Evolutionary conservation across 1,140 invertebrate species (phyloP).

Genomic region (Olivierus martensii): DNA sequence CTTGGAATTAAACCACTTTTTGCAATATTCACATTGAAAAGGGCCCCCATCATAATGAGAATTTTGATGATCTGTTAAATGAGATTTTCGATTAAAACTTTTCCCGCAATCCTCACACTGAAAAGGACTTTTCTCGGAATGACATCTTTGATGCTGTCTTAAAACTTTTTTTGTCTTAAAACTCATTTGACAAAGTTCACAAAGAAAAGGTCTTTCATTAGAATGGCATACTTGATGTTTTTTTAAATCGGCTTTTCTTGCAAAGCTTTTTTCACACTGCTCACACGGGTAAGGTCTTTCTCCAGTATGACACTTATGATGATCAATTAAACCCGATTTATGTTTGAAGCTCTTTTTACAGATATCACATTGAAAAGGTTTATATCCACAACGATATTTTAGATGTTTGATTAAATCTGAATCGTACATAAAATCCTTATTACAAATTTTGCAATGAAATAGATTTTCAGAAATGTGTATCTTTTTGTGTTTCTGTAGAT

Average conservation of each 20-base stretch:
- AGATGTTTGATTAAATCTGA: slow-evolving; percentile 1
- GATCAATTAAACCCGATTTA: slow-evolving; percentile 4
- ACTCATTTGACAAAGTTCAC: slow-evolving; percentile 29
- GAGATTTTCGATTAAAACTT: not conserved
- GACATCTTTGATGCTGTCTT: slow-evolving; percentile 50
- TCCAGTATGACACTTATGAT: slow-evolving; percentile 27
- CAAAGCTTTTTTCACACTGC: slow-evolving; percentile 12
- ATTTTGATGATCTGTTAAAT: slow-evolving; percentile 45
- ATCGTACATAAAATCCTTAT: slow-evolving; percentile 2
- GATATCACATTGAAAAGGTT: not conserved
- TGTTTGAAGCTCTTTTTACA: slow-evolving; percentile 12
- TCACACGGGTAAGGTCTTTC: slow-evolving; percentile 15
- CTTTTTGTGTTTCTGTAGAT: too few species aligned
- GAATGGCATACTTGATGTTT: slow-evolving; percentile 34
- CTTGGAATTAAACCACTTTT: slow-evolving; percentile 32
- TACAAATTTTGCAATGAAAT: slow-evolving; percentile 3
- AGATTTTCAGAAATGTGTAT: not conserved
- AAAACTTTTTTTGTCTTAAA: slow-evolving; percentile 26
- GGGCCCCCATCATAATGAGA: slow-evolving; percentile 95
- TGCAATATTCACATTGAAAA: slow-evolving; percentile 37
- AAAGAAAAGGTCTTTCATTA: slow-evolving; percentile 31
- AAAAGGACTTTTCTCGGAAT: slow-evolving; percentile 32
- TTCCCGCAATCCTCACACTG: slow-evolving; percentile 3
- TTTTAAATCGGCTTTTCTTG: slow-evolving; percentile 24
- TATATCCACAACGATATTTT: too few species aligned